A percentile compares a stretch with the other conserved stretches of the same genome.
phyloP scores from a whole-genome alignment of 2,113 vertebrate species.

The Marmota flaviventris region DNA sequence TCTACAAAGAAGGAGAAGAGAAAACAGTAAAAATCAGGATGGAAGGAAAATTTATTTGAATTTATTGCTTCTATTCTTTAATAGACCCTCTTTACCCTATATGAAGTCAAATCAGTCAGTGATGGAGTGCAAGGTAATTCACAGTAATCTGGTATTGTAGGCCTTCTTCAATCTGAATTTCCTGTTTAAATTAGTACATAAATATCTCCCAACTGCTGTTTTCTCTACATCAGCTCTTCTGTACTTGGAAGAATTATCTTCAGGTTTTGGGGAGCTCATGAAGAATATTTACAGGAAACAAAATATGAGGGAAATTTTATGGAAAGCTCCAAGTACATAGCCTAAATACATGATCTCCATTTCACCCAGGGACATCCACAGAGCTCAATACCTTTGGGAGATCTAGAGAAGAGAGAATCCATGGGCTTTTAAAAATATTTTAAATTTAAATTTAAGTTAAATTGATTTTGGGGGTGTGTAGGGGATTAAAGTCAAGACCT shows the following conservation, averaged over 20 bases:
- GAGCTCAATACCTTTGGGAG: not conserved
- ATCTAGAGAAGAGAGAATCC: not conserved
- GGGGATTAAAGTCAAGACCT: not conserved
- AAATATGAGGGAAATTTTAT: not conserved
- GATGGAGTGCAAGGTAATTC: not conserved
- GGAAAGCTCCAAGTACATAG: not conserved
- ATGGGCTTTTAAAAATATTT: not conserved
- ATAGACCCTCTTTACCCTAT: not conserved
- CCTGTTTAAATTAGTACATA: not conserved
- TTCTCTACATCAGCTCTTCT: not conserved
- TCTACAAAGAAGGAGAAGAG: conserved; percentile 86
- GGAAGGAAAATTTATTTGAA: not conserved
- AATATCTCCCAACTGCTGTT: not conserved
- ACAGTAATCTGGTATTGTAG: not conserved
- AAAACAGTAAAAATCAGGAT: not conserved
- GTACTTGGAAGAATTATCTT: not conserved
- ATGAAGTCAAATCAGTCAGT: not conserved
- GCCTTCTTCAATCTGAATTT: not conserved
- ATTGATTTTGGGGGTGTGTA: not conserved
- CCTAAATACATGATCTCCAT: not conserved
- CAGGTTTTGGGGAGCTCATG: not conserved
- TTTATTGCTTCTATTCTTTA: no score
- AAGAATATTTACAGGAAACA: not conserved
- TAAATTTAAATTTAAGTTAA: not conserved
- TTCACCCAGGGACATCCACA: not conserved